phyloP scores from a whole-genome alignment of 2,113 vertebrate species.

The Catharus fuscescens region DNA sequence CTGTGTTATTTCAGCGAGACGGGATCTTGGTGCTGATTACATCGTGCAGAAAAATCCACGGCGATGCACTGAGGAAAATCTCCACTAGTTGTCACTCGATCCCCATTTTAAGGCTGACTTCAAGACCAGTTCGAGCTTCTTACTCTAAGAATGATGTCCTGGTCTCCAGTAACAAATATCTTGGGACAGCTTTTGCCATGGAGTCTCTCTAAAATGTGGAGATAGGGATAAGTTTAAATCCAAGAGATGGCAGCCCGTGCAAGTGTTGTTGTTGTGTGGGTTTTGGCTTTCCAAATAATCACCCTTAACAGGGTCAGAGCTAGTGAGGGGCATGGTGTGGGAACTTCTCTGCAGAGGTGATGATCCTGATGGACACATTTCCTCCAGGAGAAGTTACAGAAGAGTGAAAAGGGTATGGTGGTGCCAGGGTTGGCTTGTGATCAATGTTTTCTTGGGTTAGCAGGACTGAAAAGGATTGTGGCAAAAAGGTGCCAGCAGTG shows the following conservation, averaged over 20 bases:
- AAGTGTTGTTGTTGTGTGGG: neutral
- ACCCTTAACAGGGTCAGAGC: neutral
- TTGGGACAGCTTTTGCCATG: neutral
- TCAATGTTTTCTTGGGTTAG: neutral
- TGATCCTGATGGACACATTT: neutral
- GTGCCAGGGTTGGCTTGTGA: neutral
- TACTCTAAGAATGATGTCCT: neutral
- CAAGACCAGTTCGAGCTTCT: neutral
- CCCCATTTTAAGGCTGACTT: constrained; percentile 43
- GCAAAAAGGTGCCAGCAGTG: neutral
- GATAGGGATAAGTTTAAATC: neutral
- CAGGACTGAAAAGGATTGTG: neutral
- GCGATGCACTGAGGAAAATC: neutral
- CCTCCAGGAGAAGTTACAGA: neutral
- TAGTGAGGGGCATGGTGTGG: too few species aligned
- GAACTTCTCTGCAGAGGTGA: neutral
- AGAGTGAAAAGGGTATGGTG: neutral
- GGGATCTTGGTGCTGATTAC: neutral
- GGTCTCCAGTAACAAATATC: neutral
- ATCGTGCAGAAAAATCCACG: neutral
- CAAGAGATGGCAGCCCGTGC: neutral
- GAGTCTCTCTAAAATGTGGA: neutral
- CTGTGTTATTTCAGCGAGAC: neutral
- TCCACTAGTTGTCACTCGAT: constrained; percentile 73
- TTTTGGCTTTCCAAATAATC: neutral